Conservation (phyloP, 2,113 vertebrate species). For the Rattus norvegicus region DNA sequence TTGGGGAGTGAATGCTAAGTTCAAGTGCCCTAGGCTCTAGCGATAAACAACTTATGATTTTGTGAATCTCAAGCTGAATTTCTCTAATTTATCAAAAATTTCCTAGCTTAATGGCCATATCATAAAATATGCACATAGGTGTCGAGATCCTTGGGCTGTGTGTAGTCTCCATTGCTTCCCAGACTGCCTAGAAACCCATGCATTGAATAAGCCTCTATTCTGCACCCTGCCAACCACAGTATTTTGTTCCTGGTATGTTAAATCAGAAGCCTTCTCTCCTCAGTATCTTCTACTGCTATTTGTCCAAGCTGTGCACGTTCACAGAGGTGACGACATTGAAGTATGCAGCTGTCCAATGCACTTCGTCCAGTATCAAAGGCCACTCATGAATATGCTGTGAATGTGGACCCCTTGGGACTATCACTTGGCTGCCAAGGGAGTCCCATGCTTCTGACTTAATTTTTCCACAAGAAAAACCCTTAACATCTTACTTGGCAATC, state of each 20-base stretch:
- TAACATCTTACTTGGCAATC: neutral
- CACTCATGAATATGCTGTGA: neutral
- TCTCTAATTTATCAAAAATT: neutral
- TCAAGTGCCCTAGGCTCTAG: neutral
- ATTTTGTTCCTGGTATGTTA: neutral
- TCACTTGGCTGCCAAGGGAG: neutral
- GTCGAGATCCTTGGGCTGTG: neutral
- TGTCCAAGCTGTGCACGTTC: neutral
- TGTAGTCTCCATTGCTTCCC: neutral
- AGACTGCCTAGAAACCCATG: neutral
- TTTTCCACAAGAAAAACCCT: neutral
- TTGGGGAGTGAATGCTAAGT: neutral
- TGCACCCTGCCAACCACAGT: neutral
- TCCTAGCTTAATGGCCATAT: neutral
- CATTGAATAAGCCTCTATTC: neutral
- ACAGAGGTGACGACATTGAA: neutral
- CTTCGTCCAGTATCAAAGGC: neutral
- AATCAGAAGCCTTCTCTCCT: neutral
- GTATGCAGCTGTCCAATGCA: neutral
- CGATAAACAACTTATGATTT: neutral
- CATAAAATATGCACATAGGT: neutral
- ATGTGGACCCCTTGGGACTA: neutral
- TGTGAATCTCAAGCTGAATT: neutral
- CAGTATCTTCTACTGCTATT: neutral
- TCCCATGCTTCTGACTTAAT: neutral